Evolutionary conservation across 2,797 vertebrate genomes (phyloP).

Genomic region (Morus bassanus): DNA sequence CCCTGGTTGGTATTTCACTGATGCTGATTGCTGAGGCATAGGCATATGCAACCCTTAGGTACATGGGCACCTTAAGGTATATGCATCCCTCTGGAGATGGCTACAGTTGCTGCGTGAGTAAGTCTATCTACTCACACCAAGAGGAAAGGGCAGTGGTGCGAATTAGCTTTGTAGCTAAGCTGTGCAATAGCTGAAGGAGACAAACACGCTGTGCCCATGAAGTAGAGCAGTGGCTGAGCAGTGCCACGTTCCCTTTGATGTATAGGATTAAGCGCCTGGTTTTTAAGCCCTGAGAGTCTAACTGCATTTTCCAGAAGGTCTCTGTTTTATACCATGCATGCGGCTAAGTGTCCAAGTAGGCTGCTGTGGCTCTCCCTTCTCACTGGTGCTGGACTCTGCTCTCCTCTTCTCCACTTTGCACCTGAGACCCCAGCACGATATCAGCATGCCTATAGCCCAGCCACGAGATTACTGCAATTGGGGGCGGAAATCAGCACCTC

Average conservation of each 20-base stretch:
- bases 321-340: fast-evolving
- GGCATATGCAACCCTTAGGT: not conserved
- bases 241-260: not conserved
- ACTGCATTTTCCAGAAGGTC: not conserved
- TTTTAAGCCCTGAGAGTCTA: not conserved
- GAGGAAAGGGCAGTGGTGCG: not conserved
- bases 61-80: not conserved
- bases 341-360: not conserved
- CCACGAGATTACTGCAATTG: fast-evolving
- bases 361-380: not conserved
- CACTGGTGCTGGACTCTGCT: not conserved
- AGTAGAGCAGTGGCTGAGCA: not conserved
- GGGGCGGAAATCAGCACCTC: not conserved
- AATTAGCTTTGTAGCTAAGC: not conserved
- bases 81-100: not conserved
- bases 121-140: not conserved
- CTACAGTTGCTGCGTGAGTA: not conserved
- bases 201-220: not conserved
- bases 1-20: not conserved
- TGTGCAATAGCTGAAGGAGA: not conserved
- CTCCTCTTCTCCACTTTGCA: not conserved
- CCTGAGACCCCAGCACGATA: not conserved
- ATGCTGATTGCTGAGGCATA: not conserved
- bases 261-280: not conserved
- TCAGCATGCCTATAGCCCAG: fast-evolving